Evolutionary conservation across 37 sponge, comb jelly and placozoan genomes (phyloP), one percentile per base, ranked within the genome.

Genomic region (Spongia lamella): DNA sequence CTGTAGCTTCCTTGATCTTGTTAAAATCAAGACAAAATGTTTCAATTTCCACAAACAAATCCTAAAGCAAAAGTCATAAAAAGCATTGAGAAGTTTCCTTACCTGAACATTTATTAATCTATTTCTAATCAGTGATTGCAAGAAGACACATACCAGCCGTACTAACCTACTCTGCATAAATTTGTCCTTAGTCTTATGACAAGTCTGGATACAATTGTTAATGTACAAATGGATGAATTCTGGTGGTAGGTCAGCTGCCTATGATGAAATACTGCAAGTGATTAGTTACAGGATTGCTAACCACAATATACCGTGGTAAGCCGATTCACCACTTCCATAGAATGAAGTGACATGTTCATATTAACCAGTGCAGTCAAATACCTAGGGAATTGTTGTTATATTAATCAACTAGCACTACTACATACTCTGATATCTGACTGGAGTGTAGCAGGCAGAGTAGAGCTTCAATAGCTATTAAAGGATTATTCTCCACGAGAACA

Each of bases 171-270:
- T 89, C 66, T 97, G 94, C 31, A 89, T 67, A 49, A 79, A 73
- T 53, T 91, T 91, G 60, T 97, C 98, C 38, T 89, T 79, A 21
- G 53, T 76, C 47, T 84, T 78, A 17, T 93, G 84, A 59, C 98
- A 97, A 6, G 84, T 68, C 62, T 87, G 79, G 24, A 97, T 91
- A 58, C 98, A 94, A 77, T 91, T 91, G 37, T 74, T 88, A 71
- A 97, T 97, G 77, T 97, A 97, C 29, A 93, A 82, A 54, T 94
- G 98, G 19, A 97, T 85, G 70, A 94, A 97, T 63, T 97, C 98
- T 31, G 89, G 72, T 20, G 98, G 98, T 16, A 97, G 83, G 57
- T 94, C 98, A 7, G 94, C 94, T 26, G 89, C 89, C 89, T 91
- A 70, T 19, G 34, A 72, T 5, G 60, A 33, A 33, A 14, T 20